phyloP scores from a whole-genome alignment of 2,797 vertebrate species.

The Rhynchonycteris naso region DNA sequence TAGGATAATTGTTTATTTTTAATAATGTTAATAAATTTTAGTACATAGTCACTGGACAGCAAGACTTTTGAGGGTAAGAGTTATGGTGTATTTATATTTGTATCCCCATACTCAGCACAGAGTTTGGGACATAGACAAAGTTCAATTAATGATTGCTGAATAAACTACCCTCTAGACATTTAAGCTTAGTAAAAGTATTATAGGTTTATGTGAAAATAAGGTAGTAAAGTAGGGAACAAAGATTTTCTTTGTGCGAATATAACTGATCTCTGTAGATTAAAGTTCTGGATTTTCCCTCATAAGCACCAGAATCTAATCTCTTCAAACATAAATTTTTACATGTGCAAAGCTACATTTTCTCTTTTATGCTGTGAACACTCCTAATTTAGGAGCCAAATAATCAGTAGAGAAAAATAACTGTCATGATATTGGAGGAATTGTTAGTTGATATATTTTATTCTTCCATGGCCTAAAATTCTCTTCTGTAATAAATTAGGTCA shows the following conservation, averaged over 20 bases:
- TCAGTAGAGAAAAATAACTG: slow-evolving; percentile 43
- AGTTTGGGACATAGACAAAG: background rate
- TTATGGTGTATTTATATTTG: background rate
- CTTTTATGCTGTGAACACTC: background rate
- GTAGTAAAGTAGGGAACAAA: background rate
- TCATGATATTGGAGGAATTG: background rate
- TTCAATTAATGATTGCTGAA: background rate
- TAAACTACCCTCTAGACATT: background rate
- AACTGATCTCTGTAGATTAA: background rate
- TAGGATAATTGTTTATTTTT: background rate
- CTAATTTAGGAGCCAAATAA: slow-evolving; percentile 52
- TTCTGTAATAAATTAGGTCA: slow-evolving; percentile 30
- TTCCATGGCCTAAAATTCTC: background rate
- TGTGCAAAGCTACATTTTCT: background rate
- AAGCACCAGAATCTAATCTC: slow-evolving; percentile 12
- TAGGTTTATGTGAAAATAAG: slow-evolving; percentile 8
- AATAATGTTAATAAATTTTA: slow-evolving; percentile 1
- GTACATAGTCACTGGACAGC: background rate
- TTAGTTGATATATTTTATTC: slow-evolving; percentile 4
- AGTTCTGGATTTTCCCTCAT: slow-evolving; percentile 34
- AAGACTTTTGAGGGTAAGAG: background rate
- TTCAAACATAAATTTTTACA: background rate
- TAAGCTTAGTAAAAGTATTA: background rate
- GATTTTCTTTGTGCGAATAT: background rate
- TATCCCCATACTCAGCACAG: background rate